A percentile compares a stretch with the other conserved stretches of the same genome.
Evolutionary conservation across 1,140 invertebrate species (phyloP).

Genomic region (Cotesia chilonis): DNA sequence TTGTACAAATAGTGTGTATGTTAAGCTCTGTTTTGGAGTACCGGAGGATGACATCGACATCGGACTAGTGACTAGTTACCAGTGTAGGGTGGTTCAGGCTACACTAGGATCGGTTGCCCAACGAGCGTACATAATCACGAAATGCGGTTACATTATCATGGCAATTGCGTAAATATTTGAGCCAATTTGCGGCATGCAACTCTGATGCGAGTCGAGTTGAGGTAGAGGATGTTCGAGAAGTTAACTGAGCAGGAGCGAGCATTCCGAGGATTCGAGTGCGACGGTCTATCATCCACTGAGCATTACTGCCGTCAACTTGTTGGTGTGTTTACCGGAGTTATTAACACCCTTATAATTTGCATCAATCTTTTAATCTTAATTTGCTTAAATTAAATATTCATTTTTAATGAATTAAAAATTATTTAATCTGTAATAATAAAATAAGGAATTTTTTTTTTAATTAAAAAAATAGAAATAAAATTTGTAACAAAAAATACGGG

Average conservation of each 20-base stretch:
- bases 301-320: constrained; percentile 1
- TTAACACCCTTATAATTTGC: not conserved
- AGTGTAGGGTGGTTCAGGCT: constrained; percentile 37
- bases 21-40: too few relatives aligned
- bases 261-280: constrained; percentile 5
- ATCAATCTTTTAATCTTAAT: too few relatives aligned
- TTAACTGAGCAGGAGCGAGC: not conserved
- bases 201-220: constrained; percentile 23
- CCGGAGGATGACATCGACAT: constrained; percentile 3
- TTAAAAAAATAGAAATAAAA: too few relatives aligned
- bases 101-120: constrained; percentile 53
- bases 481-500: too few relatives aligned
- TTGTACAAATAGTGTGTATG: too few relatives aligned
- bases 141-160: constrained; percentile 59
- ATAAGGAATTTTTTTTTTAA: too few relatives aligned
- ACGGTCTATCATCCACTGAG: constrained; percentile 7
- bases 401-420: too few relatives aligned
- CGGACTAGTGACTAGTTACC: not conserved
- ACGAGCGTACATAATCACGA: constrained; percentile 62
- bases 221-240: too few relatives aligned
- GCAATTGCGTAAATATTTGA: constrained; percentile 65
- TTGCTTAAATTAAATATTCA: too few relatives aligned
- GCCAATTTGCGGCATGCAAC: constrained; percentile 62
- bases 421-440: too few relatives aligned
- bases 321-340: not conserved